Conservation (phyloP, 2,888 invertebrate genomes). For the Platycheirus rosarum region DNA sequence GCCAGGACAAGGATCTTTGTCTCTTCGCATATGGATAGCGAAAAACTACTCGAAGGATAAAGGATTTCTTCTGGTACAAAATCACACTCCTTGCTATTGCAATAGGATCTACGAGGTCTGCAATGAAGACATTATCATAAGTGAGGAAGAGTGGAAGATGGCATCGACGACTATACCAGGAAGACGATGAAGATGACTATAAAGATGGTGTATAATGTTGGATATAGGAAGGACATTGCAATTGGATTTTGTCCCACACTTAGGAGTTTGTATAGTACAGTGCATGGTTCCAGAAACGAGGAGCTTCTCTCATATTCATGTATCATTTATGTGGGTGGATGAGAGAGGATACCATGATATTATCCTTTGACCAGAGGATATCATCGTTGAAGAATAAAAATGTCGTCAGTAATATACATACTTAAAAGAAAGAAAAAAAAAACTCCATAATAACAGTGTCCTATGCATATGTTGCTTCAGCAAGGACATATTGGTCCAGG, state of each 20-base stretch:
- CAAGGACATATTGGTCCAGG: conserved; percentile 33
- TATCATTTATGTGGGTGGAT: conserved; percentile 47
- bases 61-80: conserved; percentile 1
- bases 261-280: conserved; percentile 26
- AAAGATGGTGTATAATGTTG: neutral
- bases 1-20: conserved; percentile 63
- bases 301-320: conserved; percentile 58
- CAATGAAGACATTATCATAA: conserved; percentile 72
- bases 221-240: conserved; percentile 43
- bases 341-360: conserved; percentile 52
- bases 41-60: conserved; percentile 32
- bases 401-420: conserved; percentile 38
- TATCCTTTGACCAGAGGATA: conserved; percentile 72
- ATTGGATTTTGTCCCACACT: conserved; percentile 62
- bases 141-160: conserved; percentile 63
- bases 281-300: conserved; percentile 43
- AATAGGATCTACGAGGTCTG: conserved; percentile 61
- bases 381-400: conserved; percentile 60
- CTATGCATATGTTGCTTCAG: conserved; percentile 24
- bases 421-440: conserved; percentile 25
- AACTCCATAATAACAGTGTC: conserved; percentile 61
- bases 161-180: conserved; percentile 18
- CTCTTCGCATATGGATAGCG: conserved; percentile 47
- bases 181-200: neutral
- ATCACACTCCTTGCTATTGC: conserved; percentile 46